Evolutionary conservation across 2,797 vertebrate species (phyloP), one percentile per base, ranked within the genome.

Genomic region (Danionella dracula): DNA sequence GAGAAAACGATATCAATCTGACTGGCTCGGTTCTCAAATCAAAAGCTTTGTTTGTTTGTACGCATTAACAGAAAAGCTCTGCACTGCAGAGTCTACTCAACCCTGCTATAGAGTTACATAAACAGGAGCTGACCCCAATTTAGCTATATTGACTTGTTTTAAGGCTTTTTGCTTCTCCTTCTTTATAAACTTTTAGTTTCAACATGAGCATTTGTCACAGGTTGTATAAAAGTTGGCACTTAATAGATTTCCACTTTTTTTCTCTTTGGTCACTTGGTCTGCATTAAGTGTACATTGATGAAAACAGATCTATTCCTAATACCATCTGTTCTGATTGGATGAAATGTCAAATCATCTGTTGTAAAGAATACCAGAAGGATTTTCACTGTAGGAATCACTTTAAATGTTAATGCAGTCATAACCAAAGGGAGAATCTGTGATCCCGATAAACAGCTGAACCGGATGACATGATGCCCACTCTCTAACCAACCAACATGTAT

Each of bases 341-440:
- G 48, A 66, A 57, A 48, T 20, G 57, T 66, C 42, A 17, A 37
- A 56, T 44, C 51, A 37, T 48, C 13, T 0, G 12, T 21, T 38
- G 29, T 11, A 41, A 63, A 56, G 35, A 20, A 56, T 35, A 19
- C 42, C 51, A 66, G 63, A 66, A 46, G 63, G 63, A 66, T 56
- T 17, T 46, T 66, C 63, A 46, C 51, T 38, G 29, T 15, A 1
- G 60, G 53, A 11, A 49, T 38, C 50, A 63, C 41, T 40, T 23
- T 34, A 71, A 65, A 71, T 71, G 68, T 64, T 61, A 65, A 1
- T 38, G 46, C 38, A 63, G 45, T 71, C 61, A 45, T 65, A 50
- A 59, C 68, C 32, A 31, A 65, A 71, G 65, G 61, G 23, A 57
- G 27, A 49, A 70, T 49, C 16, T 1, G 48, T 20, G 27, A 69